A percentile compares a stretch with the other conserved stretches of the same genome.
Conservation (phyloP, 2,888 invertebrate genomes). For the Gymnoscelis rufifasciata region DNA sequence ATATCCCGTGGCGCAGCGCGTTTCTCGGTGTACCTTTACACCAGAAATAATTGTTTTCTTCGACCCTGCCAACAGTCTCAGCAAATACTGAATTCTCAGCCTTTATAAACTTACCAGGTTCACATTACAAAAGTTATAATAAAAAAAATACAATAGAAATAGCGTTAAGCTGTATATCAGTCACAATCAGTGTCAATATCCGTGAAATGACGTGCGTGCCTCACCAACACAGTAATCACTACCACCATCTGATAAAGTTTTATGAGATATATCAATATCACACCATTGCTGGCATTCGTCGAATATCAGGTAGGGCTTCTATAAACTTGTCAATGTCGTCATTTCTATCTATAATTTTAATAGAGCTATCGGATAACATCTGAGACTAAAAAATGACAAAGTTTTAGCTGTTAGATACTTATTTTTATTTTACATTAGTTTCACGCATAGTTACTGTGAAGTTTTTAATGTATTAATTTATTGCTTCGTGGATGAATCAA, state of each 20-base stretch:
- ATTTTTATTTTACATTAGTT: too few relatives aligned
- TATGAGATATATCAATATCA: slow-evolving; percentile 28
- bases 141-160: too few relatives aligned
- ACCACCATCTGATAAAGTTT: slow-evolving; percentile 23
- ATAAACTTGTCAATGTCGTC: slow-evolving; percentile 11
- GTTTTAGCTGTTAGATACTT: not conserved
- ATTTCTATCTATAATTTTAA: slow-evolving; percentile 5
- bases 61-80: slow-evolving; percentile 29
- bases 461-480: too few relatives aligned
- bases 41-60: slow-evolving; percentile 39
- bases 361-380: not conserved
- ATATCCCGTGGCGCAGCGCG: slow-evolving; percentile 52
- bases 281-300: slow-evolving; percentile 15
- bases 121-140: not conserved
- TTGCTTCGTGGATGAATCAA: too few relatives aligned
- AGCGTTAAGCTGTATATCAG: slow-evolving; percentile 9
- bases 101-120: not conserved
- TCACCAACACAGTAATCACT: slow-evolving; percentile 23
- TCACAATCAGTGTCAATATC: slow-evolving; percentile 36
- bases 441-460: not conserved
- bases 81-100: slow-evolving; percentile 13
- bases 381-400: not conserved
- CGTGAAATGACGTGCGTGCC: slow-evolving; percentile 24
- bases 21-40: slow-evolving; percentile 34
- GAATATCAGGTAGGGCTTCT: slow-evolving; percentile 11